phyloP scores from a whole-genome alignment of 1,140 invertebrate genomes.

The Zaprionus africanus region DNA sequence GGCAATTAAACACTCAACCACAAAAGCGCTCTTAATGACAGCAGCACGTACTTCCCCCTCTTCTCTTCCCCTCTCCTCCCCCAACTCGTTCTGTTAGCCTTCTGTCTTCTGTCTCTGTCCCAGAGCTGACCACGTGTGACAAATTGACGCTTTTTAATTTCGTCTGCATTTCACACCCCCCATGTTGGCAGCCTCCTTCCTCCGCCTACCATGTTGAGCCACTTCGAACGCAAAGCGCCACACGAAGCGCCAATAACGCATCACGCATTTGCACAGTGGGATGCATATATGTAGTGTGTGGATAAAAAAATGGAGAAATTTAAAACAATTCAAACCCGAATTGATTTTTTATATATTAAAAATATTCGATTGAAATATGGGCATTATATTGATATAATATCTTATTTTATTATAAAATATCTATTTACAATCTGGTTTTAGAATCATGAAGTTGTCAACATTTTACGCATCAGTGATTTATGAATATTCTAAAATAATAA shows the following conservation, averaged over 20 bases:
- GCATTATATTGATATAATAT: too few species aligned
- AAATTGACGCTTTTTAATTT: slow-evolving; percentile 83
- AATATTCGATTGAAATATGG: too few species aligned
- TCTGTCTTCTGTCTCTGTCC: slow-evolving; percentile 1
- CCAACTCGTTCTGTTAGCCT: neutral
- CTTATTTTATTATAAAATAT: too few species aligned
- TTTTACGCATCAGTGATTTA: too few species aligned
- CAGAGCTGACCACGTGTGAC: slow-evolving; percentile 67
- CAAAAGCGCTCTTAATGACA: slow-evolving; percentile 70
- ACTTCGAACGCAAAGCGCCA: slow-evolving; percentile 59
- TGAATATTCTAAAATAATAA: too few species aligned
- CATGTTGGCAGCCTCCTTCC: neutral
- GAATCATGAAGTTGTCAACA: too few species aligned
- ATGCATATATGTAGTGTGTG: neutral
- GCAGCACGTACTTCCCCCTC: neutral
- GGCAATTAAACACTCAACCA: slow-evolving; percentile 69
- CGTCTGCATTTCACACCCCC: slow-evolving; percentile 48
- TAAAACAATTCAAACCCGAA: too few species aligned
- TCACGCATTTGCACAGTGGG: slow-evolving; percentile 36
- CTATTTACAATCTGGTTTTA: too few species aligned
- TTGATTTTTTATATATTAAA: too few species aligned
- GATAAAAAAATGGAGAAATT: too few species aligned
- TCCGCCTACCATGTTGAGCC: slow-evolving; percentile 11
- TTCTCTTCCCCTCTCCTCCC: neutral
- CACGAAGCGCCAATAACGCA: slow-evolving; percentile 42